These are phyloP conservation scores for Lepidocolaptes lacrymiger DNA, from an alignment of 2,797 vertebrate genomes.

Conservation along the genomic window DNA sequence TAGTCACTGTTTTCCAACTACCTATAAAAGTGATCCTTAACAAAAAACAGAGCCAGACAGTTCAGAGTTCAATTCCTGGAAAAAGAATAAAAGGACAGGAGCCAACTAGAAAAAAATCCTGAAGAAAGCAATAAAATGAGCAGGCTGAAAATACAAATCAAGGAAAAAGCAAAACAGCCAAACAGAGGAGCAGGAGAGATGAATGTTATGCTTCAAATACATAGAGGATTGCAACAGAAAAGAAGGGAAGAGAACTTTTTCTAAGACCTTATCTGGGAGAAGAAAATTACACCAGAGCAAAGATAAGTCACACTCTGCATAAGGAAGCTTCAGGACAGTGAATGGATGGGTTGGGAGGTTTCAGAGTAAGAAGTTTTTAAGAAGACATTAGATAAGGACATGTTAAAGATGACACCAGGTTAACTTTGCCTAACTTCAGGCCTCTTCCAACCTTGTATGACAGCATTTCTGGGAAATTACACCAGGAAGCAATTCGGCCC, in stretches of 20 bases:
- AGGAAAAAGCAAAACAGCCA: neutral
- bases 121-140: neutral
- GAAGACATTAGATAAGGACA: neutral
- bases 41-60: neutral
- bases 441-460: neutral
- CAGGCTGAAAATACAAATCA: neutral
- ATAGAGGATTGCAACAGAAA: neutral
- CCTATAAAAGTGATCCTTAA: neutral
- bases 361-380: neutral
- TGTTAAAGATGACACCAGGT: neutral
- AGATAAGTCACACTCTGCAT: fast-evolving
- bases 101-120: neutral
- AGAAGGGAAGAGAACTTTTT: neutral
- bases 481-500: neutral
- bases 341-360: neutral
- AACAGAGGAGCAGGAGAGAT: neutral
- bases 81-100: neutral
- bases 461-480: neutral
- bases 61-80: neutral
- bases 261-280: neutral
- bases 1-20: neutral
- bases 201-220: neutral
- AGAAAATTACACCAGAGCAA: neutral
- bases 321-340: neutral
- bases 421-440: neutral